Conservation (phyloP, 2,888 invertebrate genomes). For the Augochlorella aurata region DNA sequence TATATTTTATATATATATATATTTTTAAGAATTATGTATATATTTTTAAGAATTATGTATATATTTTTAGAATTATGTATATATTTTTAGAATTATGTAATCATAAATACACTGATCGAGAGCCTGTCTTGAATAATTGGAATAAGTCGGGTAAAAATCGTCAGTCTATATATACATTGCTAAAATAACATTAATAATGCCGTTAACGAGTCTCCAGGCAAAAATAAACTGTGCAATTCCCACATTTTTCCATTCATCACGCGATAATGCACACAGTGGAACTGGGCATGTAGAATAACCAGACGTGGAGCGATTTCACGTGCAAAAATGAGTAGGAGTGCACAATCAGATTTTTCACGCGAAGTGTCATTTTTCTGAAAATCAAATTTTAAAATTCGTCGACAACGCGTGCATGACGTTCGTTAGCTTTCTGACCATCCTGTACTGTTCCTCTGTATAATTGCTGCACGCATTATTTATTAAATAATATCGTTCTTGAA, state of each 20-base stretch:
- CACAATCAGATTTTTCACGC: neutral
- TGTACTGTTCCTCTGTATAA: neutral
- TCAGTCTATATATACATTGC: too few species aligned
- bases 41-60: too few species aligned
- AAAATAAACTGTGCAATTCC: neutral
- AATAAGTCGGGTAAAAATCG: too few species aligned
- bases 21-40: too few species aligned
- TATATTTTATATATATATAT: too few species aligned
- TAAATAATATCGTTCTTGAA: neutral
- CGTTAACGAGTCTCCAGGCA: neutral
- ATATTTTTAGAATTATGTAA: too few species aligned
- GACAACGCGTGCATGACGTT: neutral
- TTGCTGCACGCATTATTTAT: neutral
- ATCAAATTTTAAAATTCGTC: neutral
- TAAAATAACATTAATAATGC: neutral
- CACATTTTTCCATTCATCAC: neutral
- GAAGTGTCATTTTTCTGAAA: neutral
- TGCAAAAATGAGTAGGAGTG: neutral
- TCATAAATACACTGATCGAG: too few species aligned
- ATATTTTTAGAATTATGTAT: too few species aligned
- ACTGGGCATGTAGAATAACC: neutral
- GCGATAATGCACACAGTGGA: neutral
- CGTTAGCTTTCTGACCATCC: neutral
- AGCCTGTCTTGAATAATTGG: too few species aligned
- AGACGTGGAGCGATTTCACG: neutral